Evolutionary conservation across 2,797 vertebrate genomes (phyloP).

Genomic region (Knipowitschia caucasica): DNA sequence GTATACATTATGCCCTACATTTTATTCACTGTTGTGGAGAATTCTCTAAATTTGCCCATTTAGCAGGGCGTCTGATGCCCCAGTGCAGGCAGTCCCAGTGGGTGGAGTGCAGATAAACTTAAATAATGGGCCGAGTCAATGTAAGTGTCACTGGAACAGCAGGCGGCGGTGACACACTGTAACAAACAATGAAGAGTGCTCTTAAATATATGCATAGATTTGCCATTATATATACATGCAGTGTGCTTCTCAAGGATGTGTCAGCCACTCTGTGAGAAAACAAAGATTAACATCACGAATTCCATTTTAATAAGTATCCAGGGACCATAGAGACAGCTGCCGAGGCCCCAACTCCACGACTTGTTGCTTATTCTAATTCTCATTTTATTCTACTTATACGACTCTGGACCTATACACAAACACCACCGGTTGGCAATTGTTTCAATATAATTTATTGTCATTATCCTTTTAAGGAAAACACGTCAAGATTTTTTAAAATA

Average conservation of each 20-base stretch:
- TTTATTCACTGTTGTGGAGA: conserved; percentile 11
- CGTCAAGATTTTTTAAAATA: too few relatives aligned
- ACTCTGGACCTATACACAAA: conserved; percentile 10
- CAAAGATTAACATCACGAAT: conserved; percentile 76
- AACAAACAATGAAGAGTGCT: conserved; percentile 56
- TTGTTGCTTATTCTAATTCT: conserved; percentile 59
- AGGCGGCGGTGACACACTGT: conserved; percentile 36
- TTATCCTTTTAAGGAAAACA: too few relatives aligned
- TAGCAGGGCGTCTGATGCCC: conserved; percentile 11
- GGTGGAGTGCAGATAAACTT: conserved; percentile 38
- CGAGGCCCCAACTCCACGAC: conserved; percentile 61
- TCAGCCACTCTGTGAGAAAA: conserved; percentile 67
- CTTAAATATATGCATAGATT: conserved; percentile 60
- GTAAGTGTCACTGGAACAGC: conserved; percentile 45
- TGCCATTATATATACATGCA: conserved; percentile 73
- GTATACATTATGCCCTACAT: neutral
- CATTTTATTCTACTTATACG: conserved; percentile 5
- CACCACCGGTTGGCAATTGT: too few relatives aligned
- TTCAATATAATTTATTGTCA: too few relatives aligned
- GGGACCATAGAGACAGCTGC: conserved; percentile 64
- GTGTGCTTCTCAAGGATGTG: conserved; percentile 64
- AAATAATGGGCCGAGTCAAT: conserved; percentile 36
- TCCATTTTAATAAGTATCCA: conserved; percentile 74
- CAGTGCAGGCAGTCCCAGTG: conserved; percentile 6
- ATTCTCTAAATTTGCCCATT: conserved; percentile 12